Evolutionary conservation across 2,888 invertebrate genomes (phyloP), one percentile per base, ranked within the genome.

Genomic region (Chrysopilus asiliformis): DNA sequence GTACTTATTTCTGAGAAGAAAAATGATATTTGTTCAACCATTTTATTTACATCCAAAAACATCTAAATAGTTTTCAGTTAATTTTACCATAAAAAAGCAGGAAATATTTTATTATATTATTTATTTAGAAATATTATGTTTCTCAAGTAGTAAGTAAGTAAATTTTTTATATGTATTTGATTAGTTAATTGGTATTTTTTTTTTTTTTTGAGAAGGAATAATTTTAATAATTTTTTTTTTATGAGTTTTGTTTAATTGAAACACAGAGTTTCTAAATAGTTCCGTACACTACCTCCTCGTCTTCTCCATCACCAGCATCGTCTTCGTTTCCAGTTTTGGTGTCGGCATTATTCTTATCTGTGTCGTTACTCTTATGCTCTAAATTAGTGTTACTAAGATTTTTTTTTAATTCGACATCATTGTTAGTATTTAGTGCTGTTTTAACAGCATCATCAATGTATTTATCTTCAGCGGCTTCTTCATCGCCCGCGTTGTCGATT

Each of bases 231-330:
- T n/a, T n/a, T n/a, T n/a, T n/a, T n/a, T n/a, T n/a, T n/a, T n/a
- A n/a, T n/a, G n/a, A n/a, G n/a, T n/a, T n/a, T n/a, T n/a, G n/a
- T n/a, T n/a, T n/a, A n/a, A n/a, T n/a, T n/a, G n/a, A n/a, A n/a
- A n/a, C n/a, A n/a, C n/a, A n/a, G n/a, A n/a, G n/a, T n/a, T n/a
- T n/a, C n/a, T n/a, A n/a, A n/a, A n/a, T n/a, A n/a, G n/a, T n/a
- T 53, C 61, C 61, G 55, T 56, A 55, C 51, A 60, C 57, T 61
- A 62, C 61, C 62, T 62, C 58, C 49, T 62, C 61, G 42, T 58
- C 56, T 41, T 57, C 58, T 31, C 54, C 49, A 32, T 55, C 55
- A 15, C 48, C n/a, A n/a, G n/a, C n/a, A n/a, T n/a, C 43, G 12
- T 39, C 42, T 32, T 38, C 38, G 18, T 47, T 44, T 34, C 42